These are phyloP conservation scores for Spodoptera litura DNA, from an alignment of 1,140 invertebrate genomes.

Conservation along the genomic window DNA sequence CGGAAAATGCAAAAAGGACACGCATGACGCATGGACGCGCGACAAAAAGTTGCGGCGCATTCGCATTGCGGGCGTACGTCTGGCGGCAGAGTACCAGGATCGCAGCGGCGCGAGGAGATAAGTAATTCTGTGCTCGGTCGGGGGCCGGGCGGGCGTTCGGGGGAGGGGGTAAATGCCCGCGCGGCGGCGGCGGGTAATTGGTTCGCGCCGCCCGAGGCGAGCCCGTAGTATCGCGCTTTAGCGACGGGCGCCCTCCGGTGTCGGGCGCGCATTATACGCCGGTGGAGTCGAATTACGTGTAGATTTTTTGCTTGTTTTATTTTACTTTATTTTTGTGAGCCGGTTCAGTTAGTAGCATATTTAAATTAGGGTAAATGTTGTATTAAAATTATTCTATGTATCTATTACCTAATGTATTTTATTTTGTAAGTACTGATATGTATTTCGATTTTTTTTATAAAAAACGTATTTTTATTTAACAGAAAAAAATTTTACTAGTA, in stretches of 20 bases:
- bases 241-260: constrained; percentile 85
- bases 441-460: no score
- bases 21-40: constrained; percentile 49
- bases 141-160: constrained; percentile 52
- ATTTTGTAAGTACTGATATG: no score
- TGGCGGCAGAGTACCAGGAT: constrained; percentile 74
- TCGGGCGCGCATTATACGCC: constrained; percentile 62
- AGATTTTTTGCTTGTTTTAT: constrained; percentile 51
- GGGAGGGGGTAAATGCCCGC: constrained; percentile 76
- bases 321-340: constrained; percentile 39
- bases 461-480: no score
- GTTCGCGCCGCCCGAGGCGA: constrained; percentile 85
- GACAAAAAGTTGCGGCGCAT: constrained; percentile 68
- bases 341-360: constrained; percentile 4
- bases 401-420: background rate
- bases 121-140: constrained; percentile 59
- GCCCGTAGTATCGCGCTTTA: constrained; percentile 87
- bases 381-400: constrained; percentile 27
- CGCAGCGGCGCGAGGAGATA: constrained; percentile 73
- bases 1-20: constrained; percentile 48
- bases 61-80: constrained; percentile 80
- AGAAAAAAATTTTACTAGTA: no score
- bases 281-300: constrained; percentile 60
- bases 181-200: constrained; percentile 83
- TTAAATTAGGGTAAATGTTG: constrained; percentile 16